Evolutionary conservation across 2,888 invertebrate genomes (phyloP), one percentile per base, ranked within the genome.

Genomic region (Maniola hyperantus): DNA sequence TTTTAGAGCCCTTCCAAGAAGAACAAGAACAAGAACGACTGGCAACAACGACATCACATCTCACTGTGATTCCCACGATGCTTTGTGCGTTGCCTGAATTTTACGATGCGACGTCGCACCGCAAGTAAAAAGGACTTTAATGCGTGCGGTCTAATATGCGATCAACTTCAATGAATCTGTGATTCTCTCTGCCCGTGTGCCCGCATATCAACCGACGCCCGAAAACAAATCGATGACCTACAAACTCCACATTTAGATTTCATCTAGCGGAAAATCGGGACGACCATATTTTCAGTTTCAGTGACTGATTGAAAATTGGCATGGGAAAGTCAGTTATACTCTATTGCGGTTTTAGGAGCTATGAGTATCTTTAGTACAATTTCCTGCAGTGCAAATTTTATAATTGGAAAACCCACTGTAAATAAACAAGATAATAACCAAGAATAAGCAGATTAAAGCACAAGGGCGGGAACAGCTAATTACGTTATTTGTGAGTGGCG

Each of bases 211-310:
- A 54, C 36, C 51, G 46, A 59, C 15, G 26, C 51, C 42, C 63
- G 39, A 53, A 64, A 67, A 64, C 64, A 64, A 64, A 67, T 67
- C 67, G 67, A 67, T 64, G 64, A 67, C 64, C 67, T 67, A 67
- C 54, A 67, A 67, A 67, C 51, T 53, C 64, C 54, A 64, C 64
- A 67, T 66, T 66, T 57, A 57, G 57, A 58, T 66, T 58, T 66
- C 51, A 66, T 66, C 63, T 58, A 48, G 46, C 59, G 59, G 59
- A 59, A 59, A 59, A 48, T 48, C 46, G 59, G 48, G 6, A 48
- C 46, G 15, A 6, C 11, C 34, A 59, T 48, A 48, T 46, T 58
- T 58, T 46, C 44, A n/a, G n/a, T 44, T 59, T 46, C n/a, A 33
- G 46, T 4, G 26, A 59, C 26, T 26, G 34, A 44, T 42, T 50